A percentile compares a stretch with the other conserved stretches of the same genome.
Evolutionary conservation across 2,113 vertebrate species (phyloP).

Genomic region (Calidris pygmaea): DNA sequence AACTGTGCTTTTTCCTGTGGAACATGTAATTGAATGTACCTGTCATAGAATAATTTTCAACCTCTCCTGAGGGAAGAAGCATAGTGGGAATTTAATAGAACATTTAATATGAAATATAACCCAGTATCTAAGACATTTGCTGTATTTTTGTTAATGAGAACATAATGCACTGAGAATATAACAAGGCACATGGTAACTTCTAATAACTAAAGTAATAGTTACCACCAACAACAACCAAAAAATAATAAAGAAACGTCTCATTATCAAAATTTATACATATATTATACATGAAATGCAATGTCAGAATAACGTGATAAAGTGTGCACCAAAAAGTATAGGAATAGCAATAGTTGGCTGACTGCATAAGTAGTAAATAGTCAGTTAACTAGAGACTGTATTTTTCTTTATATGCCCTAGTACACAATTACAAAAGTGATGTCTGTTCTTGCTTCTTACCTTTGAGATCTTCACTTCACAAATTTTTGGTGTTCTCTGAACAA

Average conservation of each 20-base stretch:
- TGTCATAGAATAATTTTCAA: constrained; percentile 44
- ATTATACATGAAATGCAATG: background rate
- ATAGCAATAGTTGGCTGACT: background rate
- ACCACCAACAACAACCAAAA: background rate
- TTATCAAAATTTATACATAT: background rate
- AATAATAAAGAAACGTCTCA: background rate
- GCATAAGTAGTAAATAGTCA: background rate
- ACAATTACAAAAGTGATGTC: background rate
- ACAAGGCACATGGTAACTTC: background rate
- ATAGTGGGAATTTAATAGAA: constrained; percentile 33
- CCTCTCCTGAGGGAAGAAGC: constrained; percentile 9
- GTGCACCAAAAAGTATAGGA: background rate
- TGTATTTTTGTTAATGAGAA: constrained; percentile 40
- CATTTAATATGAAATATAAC: constrained; percentile 32
- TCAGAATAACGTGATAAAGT: background rate
- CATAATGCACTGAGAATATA: background rate
- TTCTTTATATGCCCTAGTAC: background rate
- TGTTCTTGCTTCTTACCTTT: background rate
- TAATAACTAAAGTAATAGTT: background rate
- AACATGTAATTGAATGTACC: constrained; percentile 53
- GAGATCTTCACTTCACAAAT: background rate
- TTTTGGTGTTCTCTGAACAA: background rate
- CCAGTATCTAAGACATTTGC: background rate
- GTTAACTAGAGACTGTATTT: background rate
- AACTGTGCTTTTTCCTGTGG: constrained; percentile 40